Base-by-base conservation (phyloP, 2,797 vertebrate genomes). In the Arnoldichthys spilopterus region DNA sequence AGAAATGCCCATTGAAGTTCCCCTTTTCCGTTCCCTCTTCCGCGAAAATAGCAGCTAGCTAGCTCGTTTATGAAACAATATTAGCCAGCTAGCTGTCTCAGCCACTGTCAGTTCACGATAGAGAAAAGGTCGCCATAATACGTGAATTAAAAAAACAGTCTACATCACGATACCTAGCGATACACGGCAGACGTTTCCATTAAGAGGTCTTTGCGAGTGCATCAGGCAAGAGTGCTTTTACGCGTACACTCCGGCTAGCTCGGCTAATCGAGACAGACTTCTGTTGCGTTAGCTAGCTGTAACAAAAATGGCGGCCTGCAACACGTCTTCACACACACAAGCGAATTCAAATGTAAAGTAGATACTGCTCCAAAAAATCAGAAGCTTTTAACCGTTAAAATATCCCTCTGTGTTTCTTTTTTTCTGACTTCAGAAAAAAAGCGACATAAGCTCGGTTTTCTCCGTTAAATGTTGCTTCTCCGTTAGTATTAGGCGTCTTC, bases 261-360 rank as follows among this genome's bases (percentile, higher is more conserved):
- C 24, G 22, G 37, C 83, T 84, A 74, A 59, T 87, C 86, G 85
- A 64, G 85, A 82, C 76, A 81, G 90, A 92, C 88, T 92, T 92
- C 56, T 61, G 81, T 88, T 77, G 89, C 88, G 85, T 85, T 87
- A 88, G 82, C 90, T 90, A 80, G 90, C 88, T 87, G 86, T 87
- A 88, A 83, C 90, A 91, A 93, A 95, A 92, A 94, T 94, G 93
- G 94, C 93, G 93, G 93, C 91, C 86, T 86, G 91, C 93, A 92
- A 94, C 92, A 94, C 93, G 93, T 94, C 93, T 91, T 92, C 90
- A 91, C 84, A 87, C 87, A 43, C 20, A 78, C 56, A 82, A 89
- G 87, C 77, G 1, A 84, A 85, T 83, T 84, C 79, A 82, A 78
- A 40, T 87, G 80, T 37, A 54, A 43, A 63, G 75, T 84, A 74